These are phyloP conservation scores for Chrysochloris asiatica DNA, from an alignment of 2,113 vertebrate species.

Conservation along the genomic window DNA sequence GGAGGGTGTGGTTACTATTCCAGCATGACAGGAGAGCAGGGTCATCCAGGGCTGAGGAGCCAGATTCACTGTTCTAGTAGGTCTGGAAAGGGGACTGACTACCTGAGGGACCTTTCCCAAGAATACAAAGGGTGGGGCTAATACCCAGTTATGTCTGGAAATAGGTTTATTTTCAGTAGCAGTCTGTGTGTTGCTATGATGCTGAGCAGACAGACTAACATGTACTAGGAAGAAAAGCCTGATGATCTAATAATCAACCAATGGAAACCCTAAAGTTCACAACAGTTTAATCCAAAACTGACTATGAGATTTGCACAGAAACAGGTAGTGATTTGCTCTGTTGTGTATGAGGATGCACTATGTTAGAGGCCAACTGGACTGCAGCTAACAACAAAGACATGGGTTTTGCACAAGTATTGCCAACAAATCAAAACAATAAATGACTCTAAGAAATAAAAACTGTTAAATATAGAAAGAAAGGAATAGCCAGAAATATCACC, in stretches of 20 bases:
- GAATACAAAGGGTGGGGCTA: not conserved
- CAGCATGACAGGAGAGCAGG: too few species aligned
- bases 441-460: not conserved
- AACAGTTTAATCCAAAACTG: not conserved
- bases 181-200: not conserved
- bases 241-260: not conserved
- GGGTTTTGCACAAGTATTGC: not conserved
- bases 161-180: too few species aligned
- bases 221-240: not conserved
- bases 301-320: not conserved
- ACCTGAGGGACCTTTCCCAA: too few species aligned
- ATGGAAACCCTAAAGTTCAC: not conserved
- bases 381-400: not conserved
- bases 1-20: too few species aligned
- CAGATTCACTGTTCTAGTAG: too few species aligned
- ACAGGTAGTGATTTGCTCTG: not conserved
- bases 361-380: not conserved
- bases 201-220: not conserved
- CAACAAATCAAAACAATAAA: conserved; percentile 24
- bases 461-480: too few species aligned
- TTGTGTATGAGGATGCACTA: not conserved
- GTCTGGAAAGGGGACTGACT: too few species aligned
- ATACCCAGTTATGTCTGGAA: not conserved
- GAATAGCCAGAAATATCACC: too few species aligned
- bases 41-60: too few species aligned